Conservation (phyloP, 2,113 vertebrate genomes). For the Psittacula cyanocephala region DNA sequence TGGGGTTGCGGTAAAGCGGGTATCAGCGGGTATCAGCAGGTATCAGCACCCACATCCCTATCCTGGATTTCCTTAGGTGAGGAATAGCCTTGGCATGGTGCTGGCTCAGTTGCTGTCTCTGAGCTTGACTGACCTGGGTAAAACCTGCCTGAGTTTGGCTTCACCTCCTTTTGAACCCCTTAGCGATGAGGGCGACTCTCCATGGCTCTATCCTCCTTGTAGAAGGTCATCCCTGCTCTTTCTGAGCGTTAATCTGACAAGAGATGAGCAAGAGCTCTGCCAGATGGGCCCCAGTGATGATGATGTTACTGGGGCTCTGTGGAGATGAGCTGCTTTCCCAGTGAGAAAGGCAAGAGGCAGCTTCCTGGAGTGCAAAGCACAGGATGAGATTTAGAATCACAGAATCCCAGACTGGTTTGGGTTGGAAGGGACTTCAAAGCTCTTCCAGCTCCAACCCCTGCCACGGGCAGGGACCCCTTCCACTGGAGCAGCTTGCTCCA, state of each 20-base stretch:
- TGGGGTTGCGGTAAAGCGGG: no score
- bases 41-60: neutral
- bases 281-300: neutral
- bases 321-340: neutral
- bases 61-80: neutral
- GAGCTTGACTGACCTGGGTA: neutral
- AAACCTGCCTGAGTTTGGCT: fast-evolving
- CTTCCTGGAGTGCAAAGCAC: neutral
- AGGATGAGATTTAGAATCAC: neutral
- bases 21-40: no score
- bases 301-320: neutral
- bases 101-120: neutral
- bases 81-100: fast-evolving
- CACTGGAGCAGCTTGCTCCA: neutral
- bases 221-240: neutral
- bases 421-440: neutral
- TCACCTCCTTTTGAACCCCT: neutral
- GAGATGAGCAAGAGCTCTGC: neutral
- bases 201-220: neutral
- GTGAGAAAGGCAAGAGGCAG: neutral
- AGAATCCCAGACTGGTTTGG: neutral
- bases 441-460: neutral
- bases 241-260: neutral
- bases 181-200: neutral
- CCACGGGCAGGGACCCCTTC: neutral